Evolutionary conservation across 2,113 vertebrate species (phyloP).

Genomic region (Mastomys natalensis): DNA sequence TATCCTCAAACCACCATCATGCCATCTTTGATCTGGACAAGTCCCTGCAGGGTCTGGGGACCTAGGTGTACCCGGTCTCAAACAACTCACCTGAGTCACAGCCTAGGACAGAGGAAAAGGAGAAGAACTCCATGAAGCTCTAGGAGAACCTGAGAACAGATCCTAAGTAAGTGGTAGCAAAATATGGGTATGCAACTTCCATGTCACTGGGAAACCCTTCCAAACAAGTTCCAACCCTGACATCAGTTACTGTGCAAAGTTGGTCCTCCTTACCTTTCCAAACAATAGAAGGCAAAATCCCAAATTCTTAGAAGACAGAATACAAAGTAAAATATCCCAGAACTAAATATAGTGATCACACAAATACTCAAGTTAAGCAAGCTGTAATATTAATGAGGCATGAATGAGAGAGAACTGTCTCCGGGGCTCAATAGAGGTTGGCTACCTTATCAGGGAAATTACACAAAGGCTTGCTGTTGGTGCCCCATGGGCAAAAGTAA

Average conservation of each 20-base stretch:
- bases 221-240: not conserved
- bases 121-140: too few relatives aligned
- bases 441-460: not conserved
- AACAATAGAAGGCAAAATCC: not conserved
- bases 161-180: not conserved
- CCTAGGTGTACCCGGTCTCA: not conserved
- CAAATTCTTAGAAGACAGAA: not conserved
- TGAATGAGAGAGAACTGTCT: constrained; percentile 4
- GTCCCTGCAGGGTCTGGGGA: not conserved
- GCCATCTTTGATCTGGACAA: not conserved
- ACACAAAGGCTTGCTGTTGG: not conserved
- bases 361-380: constrained; percentile 3
- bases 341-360: not conserved
- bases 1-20: not conserved
- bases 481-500: not conserved
- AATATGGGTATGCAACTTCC: not conserved
- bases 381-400: not conserved
- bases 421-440: not conserved
- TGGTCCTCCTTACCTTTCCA: not conserved
- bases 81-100: not conserved
- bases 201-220: not conserved
- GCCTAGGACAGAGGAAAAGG: not conserved
- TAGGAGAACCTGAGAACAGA: not conserved
- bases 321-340: not conserved
- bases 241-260: not conserved